Percentiles rank a stretch among this genome's conserved stretches.
These are phyloP conservation scores for Sylvia atricapilla DNA, from an alignment of 2,113 vertebrate genomes.

Conservation along the genomic window DNA sequence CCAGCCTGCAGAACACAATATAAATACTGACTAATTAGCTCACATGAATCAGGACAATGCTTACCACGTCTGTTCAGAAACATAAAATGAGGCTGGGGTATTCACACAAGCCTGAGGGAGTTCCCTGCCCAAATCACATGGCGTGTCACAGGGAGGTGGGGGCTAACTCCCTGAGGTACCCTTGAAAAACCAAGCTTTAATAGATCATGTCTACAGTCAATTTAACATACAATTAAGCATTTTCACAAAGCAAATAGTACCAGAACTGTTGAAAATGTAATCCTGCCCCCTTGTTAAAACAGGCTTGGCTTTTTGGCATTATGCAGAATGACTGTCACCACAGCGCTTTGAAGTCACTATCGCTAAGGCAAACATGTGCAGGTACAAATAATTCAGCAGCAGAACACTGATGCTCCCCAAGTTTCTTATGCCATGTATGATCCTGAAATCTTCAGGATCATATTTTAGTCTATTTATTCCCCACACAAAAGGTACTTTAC, in stretches of 20 bases:
- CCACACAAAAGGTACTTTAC: conserved; percentile 49
- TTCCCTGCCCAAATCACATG: background rate
- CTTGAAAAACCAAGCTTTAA: conserved; percentile 17
- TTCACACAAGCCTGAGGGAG: background rate
- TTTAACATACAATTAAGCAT: conserved; percentile 60
- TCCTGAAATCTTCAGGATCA: conserved; percentile 49
- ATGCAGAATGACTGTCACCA: conserved; percentile 40
- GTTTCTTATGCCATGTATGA: conserved; percentile 36
- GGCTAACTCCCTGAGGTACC: background rate
- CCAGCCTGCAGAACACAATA: background rate
- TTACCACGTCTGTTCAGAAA: background rate
- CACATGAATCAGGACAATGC: background rate
- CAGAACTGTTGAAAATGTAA: conserved; percentile 26
- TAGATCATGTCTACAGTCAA: conserved; percentile 42
- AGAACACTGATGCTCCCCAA: conserved; percentile 36
- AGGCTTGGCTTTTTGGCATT: conserved; percentile 15
- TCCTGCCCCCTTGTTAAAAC: conserved; percentile 52
- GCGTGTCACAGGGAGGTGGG: background rate
- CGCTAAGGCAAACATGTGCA: conserved; percentile 24
- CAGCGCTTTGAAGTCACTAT: conserved; percentile 41
- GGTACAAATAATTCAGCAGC: conserved; percentile 58
- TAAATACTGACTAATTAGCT: conserved; percentile 27
- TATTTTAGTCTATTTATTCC: conserved; percentile 55
- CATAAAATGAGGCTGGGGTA: background rate
- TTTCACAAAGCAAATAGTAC: conserved; percentile 49